Evolutionary conservation across 2,113 vertebrate genomes (phyloP).

Genomic region (Bubo scandiacus): DNA sequence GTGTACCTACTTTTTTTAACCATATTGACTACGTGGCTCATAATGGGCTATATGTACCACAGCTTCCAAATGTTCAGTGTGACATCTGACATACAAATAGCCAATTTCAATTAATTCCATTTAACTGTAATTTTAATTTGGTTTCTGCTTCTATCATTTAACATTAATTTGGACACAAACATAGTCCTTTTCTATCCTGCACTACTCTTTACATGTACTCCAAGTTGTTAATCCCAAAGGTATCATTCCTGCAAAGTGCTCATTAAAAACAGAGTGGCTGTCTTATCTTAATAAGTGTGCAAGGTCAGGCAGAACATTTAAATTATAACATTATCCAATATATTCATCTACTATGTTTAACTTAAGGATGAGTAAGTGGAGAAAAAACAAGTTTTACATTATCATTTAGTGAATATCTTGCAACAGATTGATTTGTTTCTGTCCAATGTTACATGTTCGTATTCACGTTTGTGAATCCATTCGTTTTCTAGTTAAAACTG

Average conservation of each 20-base stretch:
- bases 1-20: background rate
- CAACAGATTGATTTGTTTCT: background rate
- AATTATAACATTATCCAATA: background rate
- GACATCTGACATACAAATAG: background rate
- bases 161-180: background rate
- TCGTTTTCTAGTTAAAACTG: background rate
- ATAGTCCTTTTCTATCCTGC: background rate
- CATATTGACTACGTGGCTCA: accelerated
- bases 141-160: background rate
- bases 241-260: background rate
- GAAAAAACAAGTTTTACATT: background rate
- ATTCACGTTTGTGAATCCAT: background rate
- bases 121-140: background rate
- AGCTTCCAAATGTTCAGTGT: background rate
- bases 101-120: background rate
- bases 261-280: background rate
- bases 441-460: background rate
- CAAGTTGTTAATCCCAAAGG: background rate
- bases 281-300: background rate
- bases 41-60: background rate
- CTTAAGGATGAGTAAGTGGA: background rate
- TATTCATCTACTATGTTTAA: background rate
- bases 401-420: background rate
- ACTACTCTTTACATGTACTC: background rate
- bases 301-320: background rate